A percentile compares a stretch with the other conserved stretches of the same genome.
phyloP scores from a whole-genome alignment of 2,888 invertebrate species.

The Philereme vetulata region DNA sequence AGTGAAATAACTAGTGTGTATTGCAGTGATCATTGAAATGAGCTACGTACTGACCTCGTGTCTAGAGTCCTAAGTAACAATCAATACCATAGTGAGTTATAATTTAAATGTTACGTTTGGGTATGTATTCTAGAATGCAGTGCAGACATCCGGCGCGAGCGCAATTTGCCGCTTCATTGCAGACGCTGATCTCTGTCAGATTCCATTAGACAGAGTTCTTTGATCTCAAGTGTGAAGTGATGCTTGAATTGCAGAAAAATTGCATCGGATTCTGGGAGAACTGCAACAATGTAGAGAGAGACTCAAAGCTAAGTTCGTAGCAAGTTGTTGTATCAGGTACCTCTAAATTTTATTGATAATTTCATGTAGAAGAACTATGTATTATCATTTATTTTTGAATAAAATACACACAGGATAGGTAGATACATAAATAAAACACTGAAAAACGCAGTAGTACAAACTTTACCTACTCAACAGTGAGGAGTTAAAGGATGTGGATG shows the following conservation, averaged over 20 bases:
- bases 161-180: conserved; percentile 68
- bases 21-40: too few species aligned
- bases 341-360: too few species aligned
- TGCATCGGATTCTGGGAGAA: background rate
- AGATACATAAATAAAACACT: too few species aligned
- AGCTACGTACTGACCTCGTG: too few species aligned
- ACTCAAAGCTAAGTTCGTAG: background rate
- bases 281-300: background rate
- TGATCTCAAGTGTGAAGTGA: conserved; percentile 43
- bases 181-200: conserved; percentile 51
- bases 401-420: too few species aligned
- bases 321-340: too few species aligned
- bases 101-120: conserved; percentile 5
- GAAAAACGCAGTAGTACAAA: too few species aligned
- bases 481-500: too few species aligned
- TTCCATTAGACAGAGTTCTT: conserved; percentile 48
- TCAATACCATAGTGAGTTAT: conserved; percentile 7
- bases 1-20: too few species aligned
- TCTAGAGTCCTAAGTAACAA: background rate
- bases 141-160: conserved; percentile 64
- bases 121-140: conserved; percentile 18
- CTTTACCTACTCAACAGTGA: too few species aligned
- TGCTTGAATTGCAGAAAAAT: conserved; percentile 16
- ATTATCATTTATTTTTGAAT: too few species aligned
- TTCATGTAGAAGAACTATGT: too few species aligned